Base-by-base conservation (phyloP, 2,113 vertebrate genomes). In the Galeopterus variegatus region DNA sequence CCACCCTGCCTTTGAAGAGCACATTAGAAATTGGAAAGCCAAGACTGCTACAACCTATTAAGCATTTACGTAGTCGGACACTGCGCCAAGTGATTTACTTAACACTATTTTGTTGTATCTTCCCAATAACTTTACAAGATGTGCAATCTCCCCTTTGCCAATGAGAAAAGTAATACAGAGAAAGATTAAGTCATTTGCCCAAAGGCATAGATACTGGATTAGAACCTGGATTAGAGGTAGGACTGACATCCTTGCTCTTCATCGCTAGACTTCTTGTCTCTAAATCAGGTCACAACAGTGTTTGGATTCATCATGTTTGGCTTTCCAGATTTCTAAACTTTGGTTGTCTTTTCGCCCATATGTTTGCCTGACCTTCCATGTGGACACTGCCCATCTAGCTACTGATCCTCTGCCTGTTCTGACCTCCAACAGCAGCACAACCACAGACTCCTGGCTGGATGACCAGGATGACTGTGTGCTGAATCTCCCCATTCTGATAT, bases 261-360 rank as follows among this genome's bases (percentile, higher is more conserved):
- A 48, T 62, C 62, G 50, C 24, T n/a, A 33, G 7, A 60, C 2
- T 13, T 48, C 58, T 48, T 62, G 5, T 60, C 28, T 96, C 65
- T 52, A 33, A 75, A 33, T 65, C 24, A 65, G 45, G 58, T 79
- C 45, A 67, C 28, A 69, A 4, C 33, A 21, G 6, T 48, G 36
- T 70, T 88, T 69, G 12, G 1, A 18, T 17, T 75, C 23, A 11
- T 28, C 65, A 70, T 26, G 9, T n/a, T 41, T 24, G 54, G 17
- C 82, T 81, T 95, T 50, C 31, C 41, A 70, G 15, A 92, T 33
- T 82, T 86, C 52, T 93, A 65, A 93, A 90, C 28, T 93, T 76
- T 28, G 45, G 41, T 90, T 88, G 81, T 26, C 70, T 84, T 94
- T 91, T 77, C n/a, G 15, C 54, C 28, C 24, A 54, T 11, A 12